Evolutionary conservation across 2,797 vertebrate genomes (phyloP).

Genomic region (Enteromius viviparus): DNA sequence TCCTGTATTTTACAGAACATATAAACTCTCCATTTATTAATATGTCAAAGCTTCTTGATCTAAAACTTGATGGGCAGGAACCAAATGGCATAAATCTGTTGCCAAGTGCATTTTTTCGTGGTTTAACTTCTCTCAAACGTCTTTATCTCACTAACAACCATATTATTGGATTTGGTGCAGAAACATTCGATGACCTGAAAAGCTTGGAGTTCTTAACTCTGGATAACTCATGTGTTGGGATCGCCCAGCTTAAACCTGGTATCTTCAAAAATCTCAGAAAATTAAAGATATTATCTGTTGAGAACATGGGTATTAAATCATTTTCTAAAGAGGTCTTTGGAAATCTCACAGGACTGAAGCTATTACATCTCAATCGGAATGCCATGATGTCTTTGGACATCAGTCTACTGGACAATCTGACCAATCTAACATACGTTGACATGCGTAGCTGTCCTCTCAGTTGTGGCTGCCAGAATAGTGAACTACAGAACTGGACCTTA

Average conservation of each 20-base stretch:
- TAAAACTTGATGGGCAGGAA: conserved; percentile 76
- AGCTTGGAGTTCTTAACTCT: conserved; percentile 74
- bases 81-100: conserved; percentile 75
- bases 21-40: conserved; percentile 77
- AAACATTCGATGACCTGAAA: conserved; percentile 81
- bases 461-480: conserved; percentile 81
- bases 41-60: conserved; percentile 74
- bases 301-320: conserved; percentile 83
- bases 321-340: conserved; percentile 81
- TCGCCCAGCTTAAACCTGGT: conserved; percentile 76
- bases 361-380: conserved; percentile 80
- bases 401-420: conserved; percentile 69
- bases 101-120: conserved; percentile 74
- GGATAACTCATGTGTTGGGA: conserved; percentile 77
- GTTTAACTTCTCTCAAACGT: conserved; percentile 70
- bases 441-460: conserved; percentile 79
- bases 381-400: conserved; percentile 75
- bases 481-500: conserved; percentile 80
- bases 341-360: conserved; percentile 76
- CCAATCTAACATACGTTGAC: conserved; percentile 81
- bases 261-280: conserved; percentile 83
- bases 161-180: conserved; percentile 65
- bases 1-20: conserved; percentile 65
- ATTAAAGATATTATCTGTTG: conserved; percentile 72
- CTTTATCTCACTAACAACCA: conserved; percentile 80